Evolutionary conservation across 2,113 vertebrate genomes (phyloP), one percentile per base, ranked within the genome.

Genomic region (Periophthalmus modestus): DNA sequence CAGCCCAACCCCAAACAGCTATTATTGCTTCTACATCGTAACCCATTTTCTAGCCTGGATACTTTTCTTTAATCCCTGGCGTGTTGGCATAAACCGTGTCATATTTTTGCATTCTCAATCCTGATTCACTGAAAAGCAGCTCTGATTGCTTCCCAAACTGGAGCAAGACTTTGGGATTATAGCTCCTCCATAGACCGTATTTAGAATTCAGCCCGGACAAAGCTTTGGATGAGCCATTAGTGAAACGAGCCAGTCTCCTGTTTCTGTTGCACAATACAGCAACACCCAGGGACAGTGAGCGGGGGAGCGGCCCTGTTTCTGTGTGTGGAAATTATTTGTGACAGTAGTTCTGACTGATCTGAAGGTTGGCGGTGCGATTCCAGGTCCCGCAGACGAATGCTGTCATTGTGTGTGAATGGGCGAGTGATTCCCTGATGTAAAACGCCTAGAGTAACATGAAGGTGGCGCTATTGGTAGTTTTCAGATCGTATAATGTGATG

Each of bases 101-200:
- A 63, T 23, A 34, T 77, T 75, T 52, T 75, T 62, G 24, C 11
- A 72, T 73, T 36, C 57, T 52, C 73, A 34, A 12, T n/a, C 16
- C 12, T 21, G 36, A 66, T 69, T 77, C 33, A 2, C 63, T 48
- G 33, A 54, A 79, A 80, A 68, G 66, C 84, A 79, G 78, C 73
- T 79, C 71, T 55, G 75, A 71, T 48, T 80, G 61, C 61, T 79
- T 65, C 74, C 61, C 78, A 74, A 68, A 78, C 69, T 36, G 24
- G 48, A 74, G 74, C 78, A 75, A 78, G 83, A 76, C 65, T 78
- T 83, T 62, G 59, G 72, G 83, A 85, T 87, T 74, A 81, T 71
- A 50, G 48, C 66, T 48, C 47, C 78, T 89, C 78, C 69, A 61
- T 52, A 80, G 67, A 73, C 61, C 77, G 48, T 68, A n/a, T 73